Percentiles rank a stretch among this genome's conserved stretches.
Conservation (phyloP, 2,113 vertebrate species). For the Ceyx cyanopectus region DNA sequence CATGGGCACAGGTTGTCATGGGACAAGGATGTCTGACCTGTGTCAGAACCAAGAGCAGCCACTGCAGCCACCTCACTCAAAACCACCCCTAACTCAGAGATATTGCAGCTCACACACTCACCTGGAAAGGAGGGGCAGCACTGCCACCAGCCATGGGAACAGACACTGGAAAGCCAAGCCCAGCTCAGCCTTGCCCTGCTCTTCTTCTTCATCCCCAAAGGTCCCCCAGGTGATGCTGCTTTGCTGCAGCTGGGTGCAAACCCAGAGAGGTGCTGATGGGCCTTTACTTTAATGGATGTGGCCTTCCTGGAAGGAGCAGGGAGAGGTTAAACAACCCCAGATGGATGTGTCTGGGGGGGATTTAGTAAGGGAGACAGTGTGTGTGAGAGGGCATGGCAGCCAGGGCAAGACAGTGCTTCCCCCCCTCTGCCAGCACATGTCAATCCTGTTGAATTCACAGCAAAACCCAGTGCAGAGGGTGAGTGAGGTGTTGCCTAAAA, state of each 20-base stretch:
- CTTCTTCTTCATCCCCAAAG: neutral
- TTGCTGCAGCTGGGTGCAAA: neutral
- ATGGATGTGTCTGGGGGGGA: fast-evolving
- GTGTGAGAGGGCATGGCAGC: fast-evolving
- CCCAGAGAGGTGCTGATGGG: neutral
- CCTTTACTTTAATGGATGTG: neutral
- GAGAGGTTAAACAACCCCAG: neutral
- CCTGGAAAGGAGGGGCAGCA: neutral
- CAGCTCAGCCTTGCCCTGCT: neutral
- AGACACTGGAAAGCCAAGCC: too few relatives aligned
- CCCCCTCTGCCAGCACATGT: fast-evolving
- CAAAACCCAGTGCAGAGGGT: fast-evolving
- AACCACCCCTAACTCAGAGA: neutral
- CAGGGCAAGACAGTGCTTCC: neutral
- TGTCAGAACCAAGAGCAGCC: neutral
- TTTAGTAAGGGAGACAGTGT: fast-evolving
- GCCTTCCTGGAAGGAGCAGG: neutral
- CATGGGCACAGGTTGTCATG: fast-evolving
- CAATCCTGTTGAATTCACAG: neutral
- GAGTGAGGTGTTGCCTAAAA: neutral
- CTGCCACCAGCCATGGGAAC: fast-evolving
- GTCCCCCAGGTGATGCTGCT: neutral
- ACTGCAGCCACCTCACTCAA: neutral
- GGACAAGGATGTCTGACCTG: neutral
- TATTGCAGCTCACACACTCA: fast-evolving